These are phyloP conservation scores for Azorinus chamasolen DNA, from an alignment of 2,888 invertebrate genomes.

Conservation along the genomic window DNA sequence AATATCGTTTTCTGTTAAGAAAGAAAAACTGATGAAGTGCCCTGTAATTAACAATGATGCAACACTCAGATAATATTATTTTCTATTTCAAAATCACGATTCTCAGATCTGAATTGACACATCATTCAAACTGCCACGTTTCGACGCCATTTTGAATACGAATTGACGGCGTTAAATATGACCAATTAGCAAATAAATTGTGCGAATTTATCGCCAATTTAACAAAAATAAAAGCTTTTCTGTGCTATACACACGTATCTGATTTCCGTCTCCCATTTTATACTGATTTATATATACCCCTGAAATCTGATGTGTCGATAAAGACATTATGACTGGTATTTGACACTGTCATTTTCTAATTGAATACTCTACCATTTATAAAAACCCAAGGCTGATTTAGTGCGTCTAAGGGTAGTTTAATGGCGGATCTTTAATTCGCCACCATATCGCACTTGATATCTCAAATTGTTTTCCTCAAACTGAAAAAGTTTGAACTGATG, in stretches of 20 bases:
- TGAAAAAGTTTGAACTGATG: constrained; percentile 4
- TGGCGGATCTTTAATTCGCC: constrained; percentile 31
- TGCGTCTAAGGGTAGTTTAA: not conserved
- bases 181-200: constrained; percentile 16
- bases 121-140: constrained; percentile 1
- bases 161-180: constrained; percentile 10
- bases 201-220: constrained; percentile 15
- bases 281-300: constrained; percentile 40
- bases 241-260: constrained; percentile 42
- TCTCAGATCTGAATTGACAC: too few relatives aligned
- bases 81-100: not conserved
- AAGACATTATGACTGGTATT: constrained; percentile 23
- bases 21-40: not conserved
- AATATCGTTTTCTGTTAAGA: constrained; percentile 1
- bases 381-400: constrained; percentile 31
- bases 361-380: constrained; percentile 32
- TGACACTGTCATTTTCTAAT: constrained; percentile 53
- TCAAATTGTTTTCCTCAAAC: constrained; percentile 24
- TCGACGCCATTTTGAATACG: constrained; percentile 14
- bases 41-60: constrained; percentile 7
- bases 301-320: constrained; percentile 29
- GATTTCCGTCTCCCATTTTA: constrained; percentile 34
- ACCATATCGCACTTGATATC: constrained; percentile 37
- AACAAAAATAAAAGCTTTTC: constrained; percentile 31
- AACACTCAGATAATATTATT: constrained; percentile 13